phyloP scores from a whole-genome alignment of 2,888 invertebrate species.

The Cephus spinipes region DNA sequence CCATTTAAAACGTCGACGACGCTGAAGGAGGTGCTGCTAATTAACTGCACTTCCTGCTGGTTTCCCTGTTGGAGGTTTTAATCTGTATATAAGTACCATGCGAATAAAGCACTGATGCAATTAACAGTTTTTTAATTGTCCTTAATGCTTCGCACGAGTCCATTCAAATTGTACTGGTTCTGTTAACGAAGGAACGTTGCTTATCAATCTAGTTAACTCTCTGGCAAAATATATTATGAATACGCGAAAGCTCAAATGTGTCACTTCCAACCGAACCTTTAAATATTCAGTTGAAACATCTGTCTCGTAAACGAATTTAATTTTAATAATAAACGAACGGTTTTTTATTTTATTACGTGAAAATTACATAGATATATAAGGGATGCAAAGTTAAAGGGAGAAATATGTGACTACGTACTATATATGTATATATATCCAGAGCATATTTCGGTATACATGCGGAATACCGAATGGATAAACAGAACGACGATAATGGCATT shows the following conservation, averaged over 20 bases:
- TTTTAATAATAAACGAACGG: not conserved
- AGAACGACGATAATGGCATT: not conserved
- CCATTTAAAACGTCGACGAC: not conserved
- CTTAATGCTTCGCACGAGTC: not conserved
- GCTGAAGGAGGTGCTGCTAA: not conserved
- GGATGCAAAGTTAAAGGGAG: not conserved
- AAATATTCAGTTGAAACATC: too few species aligned
- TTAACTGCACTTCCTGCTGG: not conserved
- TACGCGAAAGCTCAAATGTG: too few species aligned
- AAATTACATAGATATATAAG: not conserved
- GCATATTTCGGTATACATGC: not conserved
- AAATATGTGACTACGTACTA: not conserved
- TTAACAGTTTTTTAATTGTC: not conserved
- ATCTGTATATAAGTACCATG: not conserved
- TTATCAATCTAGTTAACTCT: not conserved
- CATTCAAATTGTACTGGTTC: not conserved
- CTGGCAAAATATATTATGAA: not conserved
- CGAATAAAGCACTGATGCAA: not conserved
- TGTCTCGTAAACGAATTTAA: too few species aligned
- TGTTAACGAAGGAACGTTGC: not conserved
- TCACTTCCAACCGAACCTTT: too few species aligned
- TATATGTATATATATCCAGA: not conserved
- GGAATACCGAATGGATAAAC: not conserved
- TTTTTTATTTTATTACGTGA: not conserved
- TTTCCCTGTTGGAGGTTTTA: not conserved